These are phyloP conservation scores for Meda fulgida DNA, from an alignment of 2,797 vertebrate species.

Conservation along the genomic window DNA sequence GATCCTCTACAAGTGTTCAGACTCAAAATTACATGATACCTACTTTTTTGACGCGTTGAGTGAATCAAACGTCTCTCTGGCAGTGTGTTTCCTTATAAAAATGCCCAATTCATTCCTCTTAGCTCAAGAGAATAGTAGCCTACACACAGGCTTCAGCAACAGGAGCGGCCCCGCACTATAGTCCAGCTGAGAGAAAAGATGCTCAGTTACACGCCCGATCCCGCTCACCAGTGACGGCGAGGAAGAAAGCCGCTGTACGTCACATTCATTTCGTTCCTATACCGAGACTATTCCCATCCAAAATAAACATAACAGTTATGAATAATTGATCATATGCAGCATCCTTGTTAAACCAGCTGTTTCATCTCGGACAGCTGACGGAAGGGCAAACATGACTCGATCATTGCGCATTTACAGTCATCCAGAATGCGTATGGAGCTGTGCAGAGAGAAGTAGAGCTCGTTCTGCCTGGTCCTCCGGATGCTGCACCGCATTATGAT, in stretches of 20 bases:
- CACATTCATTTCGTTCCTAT: constrained; percentile 72
- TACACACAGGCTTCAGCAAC: constrained; percentile 63
- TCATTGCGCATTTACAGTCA: constrained; percentile 35
- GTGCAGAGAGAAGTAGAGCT: constrained; percentile 22
- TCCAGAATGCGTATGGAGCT: constrained; percentile 15
- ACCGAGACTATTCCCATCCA: constrained; percentile 68
- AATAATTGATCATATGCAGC: constrained; percentile 64
- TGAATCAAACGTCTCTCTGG: constrained; percentile 58
- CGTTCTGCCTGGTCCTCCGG: constrained; percentile 63
- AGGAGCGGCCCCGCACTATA: constrained; percentile 63
- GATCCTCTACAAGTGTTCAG: constrained; percentile 17
- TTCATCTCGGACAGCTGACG: constrained; percentile 21
- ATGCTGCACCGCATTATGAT: constrained; percentile 60
- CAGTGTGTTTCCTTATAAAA: constrained; percentile 65
- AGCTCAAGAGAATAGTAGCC: constrained; percentile 60
- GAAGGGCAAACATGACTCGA: constrained; percentile 23
- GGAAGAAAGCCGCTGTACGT: constrained; percentile 66
- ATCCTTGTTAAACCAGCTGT: constrained; percentile 56
- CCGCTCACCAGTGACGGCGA: constrained; percentile 55
- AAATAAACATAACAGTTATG: constrained; percentile 64
- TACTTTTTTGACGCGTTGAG: constrained; percentile 71
- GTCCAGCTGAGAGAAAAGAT: constrained; percentile 59
- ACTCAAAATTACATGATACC: constrained; percentile 56
- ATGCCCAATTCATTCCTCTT: constrained; percentile 69
- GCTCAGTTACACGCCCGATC: constrained; percentile 66